Conservation (phyloP, 1,140 invertebrate genomes). For the Rhagoletis pomonella region DNA sequence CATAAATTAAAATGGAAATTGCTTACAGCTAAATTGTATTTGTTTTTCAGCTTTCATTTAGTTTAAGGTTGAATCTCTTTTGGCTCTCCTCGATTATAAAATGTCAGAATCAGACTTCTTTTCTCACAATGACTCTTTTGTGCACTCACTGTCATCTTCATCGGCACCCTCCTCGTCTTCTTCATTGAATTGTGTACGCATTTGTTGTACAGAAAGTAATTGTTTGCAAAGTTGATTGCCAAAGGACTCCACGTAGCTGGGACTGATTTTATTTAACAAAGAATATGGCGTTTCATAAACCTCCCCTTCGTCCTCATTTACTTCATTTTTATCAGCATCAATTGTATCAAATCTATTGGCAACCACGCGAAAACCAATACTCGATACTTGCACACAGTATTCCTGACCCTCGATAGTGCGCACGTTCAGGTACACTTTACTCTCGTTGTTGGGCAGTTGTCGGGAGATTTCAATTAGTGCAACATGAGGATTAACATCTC, state of each 20-base stretch:
- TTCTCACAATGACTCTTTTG: background rate
- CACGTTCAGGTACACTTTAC: conserved; percentile 84
- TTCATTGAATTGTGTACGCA: conserved; percentile 68
- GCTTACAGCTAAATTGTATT: conserved; percentile 32
- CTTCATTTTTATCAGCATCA: conserved; percentile 68
- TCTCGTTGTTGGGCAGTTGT: conserved; percentile 77
- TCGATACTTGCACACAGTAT: conserved; percentile 85
- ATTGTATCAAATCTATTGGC: conserved; percentile 80
- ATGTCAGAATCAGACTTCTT: background rate
- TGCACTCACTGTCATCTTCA: conserved; percentile 57
- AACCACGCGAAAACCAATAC: conserved; percentile 83
- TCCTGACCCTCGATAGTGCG: conserved; percentile 83
- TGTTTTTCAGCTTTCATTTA: background rate
- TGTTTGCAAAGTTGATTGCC: conserved; percentile 79
- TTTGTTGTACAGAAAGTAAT: conserved; percentile 73
- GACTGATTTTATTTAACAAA: conserved; percentile 85
- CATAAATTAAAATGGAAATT: conserved; percentile 30
- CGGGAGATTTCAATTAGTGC: conserved; percentile 79
- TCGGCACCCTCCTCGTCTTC: conserved; percentile 69
- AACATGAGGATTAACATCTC: conserved; percentile 86
- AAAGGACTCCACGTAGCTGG: conserved; percentile 85
- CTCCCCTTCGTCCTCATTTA: conserved; percentile 62
- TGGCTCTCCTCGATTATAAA: background rate
- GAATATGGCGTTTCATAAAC: conserved; percentile 89
- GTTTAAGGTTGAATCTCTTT: conserved; percentile 3